Base-by-base conservation (phyloP, 2,888 invertebrate genomes). In the Andrena bicolor region DNA sequence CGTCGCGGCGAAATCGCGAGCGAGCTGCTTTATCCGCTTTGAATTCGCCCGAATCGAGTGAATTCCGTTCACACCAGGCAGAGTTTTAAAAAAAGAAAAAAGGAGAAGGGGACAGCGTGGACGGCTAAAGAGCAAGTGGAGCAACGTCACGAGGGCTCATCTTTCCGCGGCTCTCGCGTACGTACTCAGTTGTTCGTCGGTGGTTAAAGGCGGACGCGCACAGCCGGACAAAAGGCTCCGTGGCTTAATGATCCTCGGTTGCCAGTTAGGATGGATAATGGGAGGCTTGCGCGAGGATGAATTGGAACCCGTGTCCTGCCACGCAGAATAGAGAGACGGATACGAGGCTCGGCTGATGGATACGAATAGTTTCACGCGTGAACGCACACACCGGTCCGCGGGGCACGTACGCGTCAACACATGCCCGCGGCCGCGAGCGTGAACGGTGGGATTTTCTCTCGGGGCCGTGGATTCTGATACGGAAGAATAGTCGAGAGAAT, bases 241-340 rank as follows among this genome's bases (percentile, higher is more conserved):
- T 75, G 85, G 81, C 86, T 88, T 87, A 88, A 88, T 80, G 87
- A 88, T 88, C 83, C 87, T 75, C 84, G 86, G 84, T 84, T 83
- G 77, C 82, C 87, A 80, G 87, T 87, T 85, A 86, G 86, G 78
- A 85, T 61, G 87, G 71, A 86, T 88, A 88, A 88, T 87, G 82
- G 82, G 80, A 80, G 87, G 80, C 82, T 84, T 69, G 82, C 83
- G 84, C 85, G 86, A 86, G 82, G 86, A 88, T 87, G 86, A 87
- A 88, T 88, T 77, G 87, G 88, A 82, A 87, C 82, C 79, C 82
- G 84, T 86, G 87, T 86, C 86, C 78, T 76, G 78, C 79, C 80
- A 65, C 77, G 87, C 82, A 84, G 84, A 74, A 81, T 61, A 75
- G 49, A 69, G 53, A 76, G 72, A 81, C 51, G 74, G 68, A 70